phyloP scores from a whole-genome alignment of 2,888 invertebrate genomes.

The Drosophila ustulata region DNA sequence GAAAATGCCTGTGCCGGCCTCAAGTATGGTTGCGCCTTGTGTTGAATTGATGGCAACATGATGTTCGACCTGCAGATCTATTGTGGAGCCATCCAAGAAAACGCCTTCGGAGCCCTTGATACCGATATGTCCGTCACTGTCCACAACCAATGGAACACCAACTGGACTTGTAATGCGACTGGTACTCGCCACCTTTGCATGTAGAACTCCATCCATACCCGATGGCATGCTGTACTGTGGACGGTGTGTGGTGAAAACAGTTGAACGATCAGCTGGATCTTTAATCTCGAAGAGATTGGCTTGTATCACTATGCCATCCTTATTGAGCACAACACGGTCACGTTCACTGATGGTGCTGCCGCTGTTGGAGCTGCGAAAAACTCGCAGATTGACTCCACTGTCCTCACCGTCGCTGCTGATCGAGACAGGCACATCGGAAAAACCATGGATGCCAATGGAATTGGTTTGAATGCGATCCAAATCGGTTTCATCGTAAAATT shows the following conservation, averaged over 20 bases:
- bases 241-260: constrained; percentile 91
- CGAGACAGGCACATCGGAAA: constrained; percentile 86
- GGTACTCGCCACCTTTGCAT: constrained; percentile 89
- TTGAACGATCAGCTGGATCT: constrained; percentile 88
- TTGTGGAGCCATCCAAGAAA: constrained; percentile 89
- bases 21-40: constrained; percentile 90
- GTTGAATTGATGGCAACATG: constrained; percentile 92
- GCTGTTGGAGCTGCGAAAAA: constrained; percentile 79
- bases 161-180: constrained; percentile 91
- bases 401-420: constrained; percentile 79
- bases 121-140: constrained; percentile 89
- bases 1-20: constrained; percentile 89
- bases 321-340: constrained; percentile 86
- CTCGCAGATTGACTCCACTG: constrained; percentile 83
- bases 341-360: constrained; percentile 58
- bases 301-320: constrained; percentile 89
- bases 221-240: constrained; percentile 90
- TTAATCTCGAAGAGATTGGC: constrained; percentile 89
- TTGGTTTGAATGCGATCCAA: constrained; percentile 91
- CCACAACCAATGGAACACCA: constrained; percentile 88
- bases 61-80: constrained; percentile 91
- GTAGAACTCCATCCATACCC: constrained; percentile 87
- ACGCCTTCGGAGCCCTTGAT: constrained; percentile 93
- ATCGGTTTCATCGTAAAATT: constrained; percentile 92
- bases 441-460: constrained; percentile 89